Percentiles rank a stretch among this genome's conserved stretches.
Conservation (phyloP, 1,140 invertebrate species). For the Zophobas morio region DNA sequence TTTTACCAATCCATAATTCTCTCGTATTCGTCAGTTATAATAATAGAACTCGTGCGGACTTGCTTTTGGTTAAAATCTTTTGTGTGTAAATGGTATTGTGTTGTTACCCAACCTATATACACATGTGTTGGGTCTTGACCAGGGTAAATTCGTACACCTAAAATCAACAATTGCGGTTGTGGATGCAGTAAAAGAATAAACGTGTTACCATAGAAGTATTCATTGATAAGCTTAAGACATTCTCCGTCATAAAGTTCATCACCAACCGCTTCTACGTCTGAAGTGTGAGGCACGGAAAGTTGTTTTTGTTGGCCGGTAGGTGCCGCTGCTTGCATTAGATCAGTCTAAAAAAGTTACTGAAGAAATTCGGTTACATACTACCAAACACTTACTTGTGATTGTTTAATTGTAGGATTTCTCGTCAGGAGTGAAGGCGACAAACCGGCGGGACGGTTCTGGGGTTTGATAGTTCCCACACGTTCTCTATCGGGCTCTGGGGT, state of each 20-base stretch:
- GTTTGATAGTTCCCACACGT: slow-evolving; percentile 9
- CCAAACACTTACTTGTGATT: slow-evolving; percentile 70
- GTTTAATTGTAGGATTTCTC: slow-evolving; percentile 72
- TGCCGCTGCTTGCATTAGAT: slow-evolving; percentile 74
- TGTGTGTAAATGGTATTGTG: slow-evolving; percentile 94
- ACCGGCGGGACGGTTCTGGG: slow-evolving; percentile 14
- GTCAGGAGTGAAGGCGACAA: slow-evolving; percentile 58
- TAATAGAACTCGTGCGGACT: slow-evolving; percentile 89
- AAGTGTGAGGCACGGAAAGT: slow-evolving; percentile 78
- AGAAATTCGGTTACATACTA: slow-evolving; percentile 35
- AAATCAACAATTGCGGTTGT: slow-evolving; percentile 65
- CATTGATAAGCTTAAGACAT: slow-evolving; percentile 94
- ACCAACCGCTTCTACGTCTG: slow-evolving; percentile 81
- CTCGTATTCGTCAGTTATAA: slow-evolving; percentile 85
- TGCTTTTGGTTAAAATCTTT: slow-evolving; percentile 91
- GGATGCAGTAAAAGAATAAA: slow-evolving; percentile 8
- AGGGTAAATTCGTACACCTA: slow-evolving; percentile 87
- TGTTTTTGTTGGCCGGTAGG: slow-evolving; percentile 82
- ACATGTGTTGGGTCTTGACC: slow-evolving; percentile 98
- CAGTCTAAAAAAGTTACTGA: slow-evolving; percentile 69
- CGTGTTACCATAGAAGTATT: slow-evolving; percentile 94
- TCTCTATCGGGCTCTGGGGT: slow-evolving; percentile 77
- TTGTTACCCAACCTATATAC: slow-evolving; percentile 99
- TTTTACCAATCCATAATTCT: slow-evolving; percentile 79
- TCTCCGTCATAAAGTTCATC: slow-evolving; percentile 89